Evolutionary conservation across 1,140 invertebrate genomes (phyloP).

Genomic region (Cydia splendana): DNA sequence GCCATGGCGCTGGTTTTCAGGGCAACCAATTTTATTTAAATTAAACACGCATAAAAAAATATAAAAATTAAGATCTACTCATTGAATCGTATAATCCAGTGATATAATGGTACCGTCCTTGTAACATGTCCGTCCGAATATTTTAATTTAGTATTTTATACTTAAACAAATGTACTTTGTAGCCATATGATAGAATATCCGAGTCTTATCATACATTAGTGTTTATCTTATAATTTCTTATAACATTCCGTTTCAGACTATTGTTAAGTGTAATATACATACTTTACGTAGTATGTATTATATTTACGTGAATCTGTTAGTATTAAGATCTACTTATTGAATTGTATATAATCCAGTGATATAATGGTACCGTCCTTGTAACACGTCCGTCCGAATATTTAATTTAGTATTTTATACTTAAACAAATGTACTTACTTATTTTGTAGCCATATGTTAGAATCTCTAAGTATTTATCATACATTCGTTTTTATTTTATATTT

Average conservation of each 20-base stretch:
- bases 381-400: not conserved
- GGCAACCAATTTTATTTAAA: too few relatives aligned
- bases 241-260: not conserved
- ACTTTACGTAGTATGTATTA: too few relatives aligned
- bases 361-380: conserved; percentile 41
- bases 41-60: too few relatives aligned
- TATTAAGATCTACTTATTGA: conserved; percentile 14
- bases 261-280: not conserved
- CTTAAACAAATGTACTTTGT: too few relatives aligned
- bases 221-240: not conserved
- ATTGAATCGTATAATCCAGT: conserved; percentile 46
- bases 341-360: conserved; percentile 46
- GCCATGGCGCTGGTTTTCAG: too few relatives aligned
- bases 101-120: conserved; percentile 43
- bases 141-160: not conserved
- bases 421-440: too few relatives aligned
- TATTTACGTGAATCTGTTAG: too few relatives aligned
- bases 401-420: not conserved
- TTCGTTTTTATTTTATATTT: too few relatives aligned
- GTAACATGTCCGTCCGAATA: not conserved
- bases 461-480: not conserved
- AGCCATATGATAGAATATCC: not conserved
- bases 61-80: too few relatives aligned
- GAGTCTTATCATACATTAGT: not conserved
- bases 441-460: not conserved